Base-by-base conservation (phyloP, 2,888 invertebrate genomes). In the Mythimna lalbum region DNA sequence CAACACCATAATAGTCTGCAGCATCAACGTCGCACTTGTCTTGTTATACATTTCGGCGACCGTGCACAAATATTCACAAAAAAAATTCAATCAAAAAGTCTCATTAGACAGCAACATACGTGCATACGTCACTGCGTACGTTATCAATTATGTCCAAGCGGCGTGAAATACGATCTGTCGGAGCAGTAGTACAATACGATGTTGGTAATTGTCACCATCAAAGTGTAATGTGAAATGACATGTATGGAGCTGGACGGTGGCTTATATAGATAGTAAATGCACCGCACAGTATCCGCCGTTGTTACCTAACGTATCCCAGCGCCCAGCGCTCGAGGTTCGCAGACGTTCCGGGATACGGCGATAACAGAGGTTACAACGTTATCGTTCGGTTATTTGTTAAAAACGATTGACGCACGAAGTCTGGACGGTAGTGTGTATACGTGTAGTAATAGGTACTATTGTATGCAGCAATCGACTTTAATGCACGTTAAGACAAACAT, bases 281-380 rank as follows among this genome's bases (percentile, higher is more conserved):
- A 93, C 82, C 86, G 84, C 80, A 80, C 72, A 72, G 64, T 80
- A 81, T 64, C 81, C 78, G 77, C 76, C 78, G 78, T 79, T 81
- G 87, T 91, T 91, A 91, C 89, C 89, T 91, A 92, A 91, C 91
- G 91, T 89, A 90, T 92, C 90, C 90, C 87, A 85, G 87, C 83
- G 89, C 91, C 90, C 87, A 85, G 87, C 83, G 89, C 85, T 86
- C 79, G 80, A 88, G 89, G 90, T 90, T 90, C 90, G 92, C 93
- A 95, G 95, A 95, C 95, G 95, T 94, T 94, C 95, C 95, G 95
- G 95, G 94, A 95, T 94, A 91, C 88, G 86, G 77, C 80, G 95
- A 95, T 95, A 95, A 93, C 89, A 93, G 90, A 88, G 95, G 95
- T 95, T 93, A 94, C 88, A 81, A 87, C 93, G 94, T 94, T 95